Base-by-base conservation (phyloP, 53 echinoderm and acorn worm genomes). In the Henricia sp. region DNA sequence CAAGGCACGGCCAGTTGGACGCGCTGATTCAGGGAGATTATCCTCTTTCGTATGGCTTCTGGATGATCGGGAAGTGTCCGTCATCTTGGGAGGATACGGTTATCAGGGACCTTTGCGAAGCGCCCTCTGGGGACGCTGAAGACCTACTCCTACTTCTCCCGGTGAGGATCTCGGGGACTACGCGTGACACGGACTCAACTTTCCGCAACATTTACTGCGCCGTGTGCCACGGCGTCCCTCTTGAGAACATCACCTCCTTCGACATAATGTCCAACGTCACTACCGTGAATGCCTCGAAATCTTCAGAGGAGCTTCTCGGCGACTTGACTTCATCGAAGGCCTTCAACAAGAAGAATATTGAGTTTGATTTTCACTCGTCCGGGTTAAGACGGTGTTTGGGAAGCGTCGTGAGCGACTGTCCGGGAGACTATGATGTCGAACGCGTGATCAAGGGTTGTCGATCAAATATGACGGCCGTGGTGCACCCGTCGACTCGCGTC, bases 151-250 rank as follows among this genome's bases (percentile, higher is more conserved):
- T 64, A 23, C 64, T 23, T 21, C 80, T 80, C 33, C 80, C 80
- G 2, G 43, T 80, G 1, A 43, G 25, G 39, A 25, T 44, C 2
- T 42, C 29, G 13, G 27, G 42, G 42, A n/a, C n/a, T n/a, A n/a
- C n/a, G n/a, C n/a, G n/a, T n/a, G 27, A 76, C 58, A 37, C 41
- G 2, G 42, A 27, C 42, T 58, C 76, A 43, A 58, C 76, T 58
- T 76, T 76, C 42, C 57, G 64, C 23, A 80, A 80, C 34, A 64
- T 85, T 19, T 85, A 72, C 38, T 85, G 85, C 30, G 85, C 66
- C 9, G 17, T 85, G 17, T 85, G 85, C 33, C 60, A 85, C 57
- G 46, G 73, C 5, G 64, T 72, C 20, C 85, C 36, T 3, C 6
- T 85, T 26, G 11, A 34, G 30, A 38, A 8, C 9, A 12, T 85